A percentile compares a stretch with the other conserved stretches of the same genome.
Conservation (phyloP, 2,113 vertebrate species). For the Chinchilla lanigera region DNA sequence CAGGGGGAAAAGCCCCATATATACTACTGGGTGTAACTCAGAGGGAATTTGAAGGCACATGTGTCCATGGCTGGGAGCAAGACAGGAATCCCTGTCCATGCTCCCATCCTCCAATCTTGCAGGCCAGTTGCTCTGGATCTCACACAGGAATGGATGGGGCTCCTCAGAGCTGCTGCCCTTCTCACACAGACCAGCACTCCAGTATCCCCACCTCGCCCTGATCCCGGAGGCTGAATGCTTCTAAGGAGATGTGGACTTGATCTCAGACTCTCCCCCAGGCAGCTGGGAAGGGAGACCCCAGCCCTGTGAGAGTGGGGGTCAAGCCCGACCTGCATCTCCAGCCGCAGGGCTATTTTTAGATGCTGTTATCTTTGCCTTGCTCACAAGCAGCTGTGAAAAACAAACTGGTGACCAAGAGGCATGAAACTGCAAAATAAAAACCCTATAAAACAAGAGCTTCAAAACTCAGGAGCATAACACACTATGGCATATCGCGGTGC, state of each 20-base stretch:
- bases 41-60: constrained; percentile 21
- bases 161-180: constrained; percentile 6
- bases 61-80: background rate
- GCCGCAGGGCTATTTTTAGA: constrained; percentile 80
- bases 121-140: constrained; percentile 62
- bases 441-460: constrained; percentile 60
- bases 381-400: constrained; percentile 78
- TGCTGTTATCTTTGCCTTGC: constrained; percentile 78
- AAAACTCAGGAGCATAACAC: constrained; percentile 62
- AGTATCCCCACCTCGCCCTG: background rate
- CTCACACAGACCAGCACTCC: background rate
- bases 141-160: background rate
- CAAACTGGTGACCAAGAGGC: constrained; percentile 76
- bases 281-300: constrained; percentile 63
- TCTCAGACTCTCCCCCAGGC: background rate
- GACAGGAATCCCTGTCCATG: background rate
- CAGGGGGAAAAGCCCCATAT: constrained; percentile 37
- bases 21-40: constrained; percentile 2
- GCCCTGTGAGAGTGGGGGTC: constrained; percentile 65
- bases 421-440: constrained; percentile 68
- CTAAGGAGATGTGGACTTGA: background rate
- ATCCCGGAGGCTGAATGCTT: background rate
- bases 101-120: constrained; percentile 75
- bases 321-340: constrained; percentile 69
- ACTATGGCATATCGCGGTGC: background rate